Evolutionary conservation across 1,140 invertebrate species (phyloP), one percentile per base, ranked within the genome.

Genomic region (Oncopodura yosiiana): DNA sequence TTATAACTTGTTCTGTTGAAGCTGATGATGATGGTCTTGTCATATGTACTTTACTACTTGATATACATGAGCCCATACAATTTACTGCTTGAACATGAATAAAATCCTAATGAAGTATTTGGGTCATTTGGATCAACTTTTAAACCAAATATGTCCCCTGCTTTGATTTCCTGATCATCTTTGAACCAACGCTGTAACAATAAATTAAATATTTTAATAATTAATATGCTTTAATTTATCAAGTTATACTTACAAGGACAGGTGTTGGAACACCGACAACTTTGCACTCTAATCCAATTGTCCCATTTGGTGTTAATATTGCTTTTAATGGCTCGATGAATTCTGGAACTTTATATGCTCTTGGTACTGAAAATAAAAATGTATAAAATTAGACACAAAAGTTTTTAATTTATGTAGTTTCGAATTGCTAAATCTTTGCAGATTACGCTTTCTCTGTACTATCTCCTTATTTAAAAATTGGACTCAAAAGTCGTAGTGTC

Each of bases 231-330:
- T 44, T 12, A 58, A 45, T 29, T 56, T 16, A 39, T 39, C 24
- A 24, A 11, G 9, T 44, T 8, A 21, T 16, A 16, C 19, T 23
- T 44, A 5, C 16, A 46, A 32, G n/a, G 24, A 19, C 41, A 2
- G 65, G 65, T 0, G 86, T 89, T 0, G 87, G 87, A 3, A 90
- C 83, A 16, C 87, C 87, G 27, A 89, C 77, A 6, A 90, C 61
- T 70, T 90, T 91, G 66, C 87, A 90, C 69, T 92, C 86, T 38
- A 91, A 71, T 0, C 86, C 88, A 1, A 91, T 87, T 0, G 85
- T 90, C n/a, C 87, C 87, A 56, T 83, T 78, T 65, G 88, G 83
- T 0, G 86, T 89, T 1, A 91, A 74, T 30, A 89, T 69, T 0
- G 86, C 87, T 18, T 79, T 77, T 6, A 92, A 71, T 63, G 85